Base-by-base conservation (phyloP, 2,113 vertebrate species). In the Halcyon malimbica region DNA sequence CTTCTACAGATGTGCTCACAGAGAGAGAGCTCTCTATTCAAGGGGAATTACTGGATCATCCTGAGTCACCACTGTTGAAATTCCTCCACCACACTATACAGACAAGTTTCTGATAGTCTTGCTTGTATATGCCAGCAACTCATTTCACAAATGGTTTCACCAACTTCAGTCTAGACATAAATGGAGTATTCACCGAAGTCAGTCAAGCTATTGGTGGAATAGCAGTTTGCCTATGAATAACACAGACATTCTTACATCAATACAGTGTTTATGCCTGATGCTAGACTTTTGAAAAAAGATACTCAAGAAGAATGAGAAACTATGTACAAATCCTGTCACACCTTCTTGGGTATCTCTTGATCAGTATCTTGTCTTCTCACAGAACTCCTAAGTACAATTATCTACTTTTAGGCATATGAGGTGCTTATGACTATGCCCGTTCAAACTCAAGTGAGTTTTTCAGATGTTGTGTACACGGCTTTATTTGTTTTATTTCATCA, bases 371-470 rank as follows among this genome's bases (percentile, higher is more conserved):
- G 51, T 60, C 35, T 69, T 86, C 83, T 82, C 24, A 42, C 23
- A 83, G 18, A 46, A 51, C 31, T 87, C 37, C 44, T 56, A 42
- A 48, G 35, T 64, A 51, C 35, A 81, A 46, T 87, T 73, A 31
- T 62, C 44, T 11, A 33, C 17, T 46, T 91, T 42, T 29, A 79
- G 21, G 18, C 3, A 2, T 59, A 28, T 17, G 24, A 81, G 39
- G 50, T 69, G 65, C 20, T 80, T 60, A 16, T 75, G 56, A 82
- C 26, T 70, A 62, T 31, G 29, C 4, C 48, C 28, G 60, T 78
- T 95, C 60, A 89, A 95, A 87, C 37, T 91, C 73, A 95, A 93
- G 70, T 44, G 28, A 51, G 53, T 68, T 95, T 94, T 82, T 79
- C 54, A 74, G 71, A 62, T 41, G 51, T 63, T 16, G 5, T 51